Conservation (phyloP, 2,113 vertebrate genomes). For the Nyctereutes procyonoides region DNA sequence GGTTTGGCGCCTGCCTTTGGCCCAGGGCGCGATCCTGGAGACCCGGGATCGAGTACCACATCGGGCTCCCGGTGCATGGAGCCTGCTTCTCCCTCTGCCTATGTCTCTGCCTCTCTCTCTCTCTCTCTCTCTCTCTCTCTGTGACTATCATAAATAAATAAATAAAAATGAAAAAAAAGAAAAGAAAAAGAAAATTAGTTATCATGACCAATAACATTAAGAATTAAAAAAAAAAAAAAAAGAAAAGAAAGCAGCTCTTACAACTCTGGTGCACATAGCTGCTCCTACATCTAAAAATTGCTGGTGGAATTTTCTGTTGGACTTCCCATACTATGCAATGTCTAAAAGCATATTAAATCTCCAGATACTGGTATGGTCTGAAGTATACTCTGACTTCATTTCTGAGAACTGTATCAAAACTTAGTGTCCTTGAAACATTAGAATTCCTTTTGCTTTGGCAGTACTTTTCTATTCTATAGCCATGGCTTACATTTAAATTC, state of each 20-base stretch:
- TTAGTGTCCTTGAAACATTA: slow-evolving; percentile 22
- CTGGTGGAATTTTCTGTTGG: background rate
- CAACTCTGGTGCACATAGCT: background rate
- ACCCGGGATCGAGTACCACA: too few relatives aligned
- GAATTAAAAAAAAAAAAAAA: background rate
- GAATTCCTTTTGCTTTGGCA: slow-evolving; percentile 39
- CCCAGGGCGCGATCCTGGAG: too few relatives aligned
- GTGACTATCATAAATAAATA: too few relatives aligned
- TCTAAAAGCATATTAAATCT: background rate
- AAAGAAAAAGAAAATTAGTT: background rate
- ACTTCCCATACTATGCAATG: background rate
- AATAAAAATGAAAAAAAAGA: background rate
- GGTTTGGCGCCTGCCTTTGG: too few relatives aligned
- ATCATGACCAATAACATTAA: background rate
- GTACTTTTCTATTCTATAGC: slow-evolving; percentile 32
- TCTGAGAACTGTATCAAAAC: background rate
- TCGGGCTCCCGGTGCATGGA: too few relatives aligned
- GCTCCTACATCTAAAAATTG: background rate
- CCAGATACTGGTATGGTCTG: background rate
- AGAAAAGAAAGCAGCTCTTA: background rate
- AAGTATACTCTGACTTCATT: slow-evolving; percentile 17
- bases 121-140: too few relatives aligned
- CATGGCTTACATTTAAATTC: slow-evolving; percentile 57
- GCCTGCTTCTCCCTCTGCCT: too few relatives aligned
- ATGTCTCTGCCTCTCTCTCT: too few relatives aligned